Percentiles rank a stretch among this genome's conserved stretches.
phyloP scores from a whole-genome alignment of 2,797 vertebrate species.

The Monodelphis domestica region DNA sequence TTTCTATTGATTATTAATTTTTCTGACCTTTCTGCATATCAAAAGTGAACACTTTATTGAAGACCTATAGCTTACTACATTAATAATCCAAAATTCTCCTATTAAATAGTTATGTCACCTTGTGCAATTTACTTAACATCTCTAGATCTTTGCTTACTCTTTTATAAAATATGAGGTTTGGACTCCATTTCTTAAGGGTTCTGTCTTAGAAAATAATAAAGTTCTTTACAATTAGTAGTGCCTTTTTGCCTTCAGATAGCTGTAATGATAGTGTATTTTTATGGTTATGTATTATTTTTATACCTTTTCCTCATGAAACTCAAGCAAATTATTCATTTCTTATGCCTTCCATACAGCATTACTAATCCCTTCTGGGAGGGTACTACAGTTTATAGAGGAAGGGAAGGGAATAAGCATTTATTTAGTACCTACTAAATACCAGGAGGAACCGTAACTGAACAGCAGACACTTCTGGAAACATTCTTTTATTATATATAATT shows the following conservation, averaged over 20 bases:
- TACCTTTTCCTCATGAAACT: not conserved
- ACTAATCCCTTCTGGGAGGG: not conserved
- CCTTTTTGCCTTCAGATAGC: not conserved
- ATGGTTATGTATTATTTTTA: not conserved
- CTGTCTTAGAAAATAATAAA: not conserved
- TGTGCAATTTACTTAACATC: not conserved
- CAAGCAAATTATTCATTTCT: not conserved
- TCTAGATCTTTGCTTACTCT: not conserved
- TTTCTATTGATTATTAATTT: not conserved
- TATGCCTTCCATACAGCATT: not conserved
- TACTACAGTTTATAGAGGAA: not conserved
- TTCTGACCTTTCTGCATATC: not conserved
- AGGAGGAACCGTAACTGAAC: not conserved
- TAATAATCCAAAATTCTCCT: not conserved
- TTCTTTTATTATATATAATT: not conserved
- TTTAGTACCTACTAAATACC: not conserved
- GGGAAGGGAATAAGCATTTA: not conserved
- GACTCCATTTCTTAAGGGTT: not conserved
- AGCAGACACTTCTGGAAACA: not conserved
- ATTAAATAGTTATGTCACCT: not conserved
- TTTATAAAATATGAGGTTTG: not conserved
- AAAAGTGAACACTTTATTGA: not conserved
- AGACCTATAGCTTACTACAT: not conserved
- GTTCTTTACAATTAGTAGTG: not conserved
- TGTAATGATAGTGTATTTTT: not conserved